phyloP scores from a whole-genome alignment of 1,140 invertebrate genomes.

The Trichonephila clavipes region DNA sequence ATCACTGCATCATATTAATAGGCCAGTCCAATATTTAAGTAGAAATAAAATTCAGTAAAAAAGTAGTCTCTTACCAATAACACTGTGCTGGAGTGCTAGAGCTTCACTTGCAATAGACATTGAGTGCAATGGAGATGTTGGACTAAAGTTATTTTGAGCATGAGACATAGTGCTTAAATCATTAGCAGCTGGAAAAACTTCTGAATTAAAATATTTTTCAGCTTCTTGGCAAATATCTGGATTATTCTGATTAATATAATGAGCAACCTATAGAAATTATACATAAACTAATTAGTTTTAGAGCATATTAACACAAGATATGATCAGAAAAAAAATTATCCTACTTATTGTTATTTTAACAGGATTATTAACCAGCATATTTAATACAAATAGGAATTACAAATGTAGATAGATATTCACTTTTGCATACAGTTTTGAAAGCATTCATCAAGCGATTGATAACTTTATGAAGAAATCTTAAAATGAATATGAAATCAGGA shows the following conservation, averaged over 20 bases:
- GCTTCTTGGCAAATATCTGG: conserved; percentile 72
- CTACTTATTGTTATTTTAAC: no score
- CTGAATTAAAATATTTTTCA: conserved; percentile 61
- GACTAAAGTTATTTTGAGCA: not conserved
- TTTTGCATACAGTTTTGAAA: no score
- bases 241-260: conserved; percentile 76
- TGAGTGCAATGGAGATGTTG: conserved; percentile 75
- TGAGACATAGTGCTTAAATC: not conserved
- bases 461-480: no score
- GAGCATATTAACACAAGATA: not conserved
- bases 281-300: not conserved
- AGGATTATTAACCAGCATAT: no score
- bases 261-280: conserved; percentile 73
- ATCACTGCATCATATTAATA: no score
- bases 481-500: no score
- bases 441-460: no score
- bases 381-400: no score
- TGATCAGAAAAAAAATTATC: no score
- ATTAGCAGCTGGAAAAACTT: not conserved
- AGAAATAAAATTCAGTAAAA: no score
- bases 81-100: conserved; percentile 79
- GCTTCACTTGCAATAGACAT: conserved; percentile 78
- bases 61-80: conserved; percentile 77
- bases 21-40: no score
- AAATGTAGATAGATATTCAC: no score